Evolutionary conservation across 2,113 vertebrate genomes (phyloP), one percentile per base, ranked within the genome.

Genomic region (Gymnarchus niloticus): DNA sequence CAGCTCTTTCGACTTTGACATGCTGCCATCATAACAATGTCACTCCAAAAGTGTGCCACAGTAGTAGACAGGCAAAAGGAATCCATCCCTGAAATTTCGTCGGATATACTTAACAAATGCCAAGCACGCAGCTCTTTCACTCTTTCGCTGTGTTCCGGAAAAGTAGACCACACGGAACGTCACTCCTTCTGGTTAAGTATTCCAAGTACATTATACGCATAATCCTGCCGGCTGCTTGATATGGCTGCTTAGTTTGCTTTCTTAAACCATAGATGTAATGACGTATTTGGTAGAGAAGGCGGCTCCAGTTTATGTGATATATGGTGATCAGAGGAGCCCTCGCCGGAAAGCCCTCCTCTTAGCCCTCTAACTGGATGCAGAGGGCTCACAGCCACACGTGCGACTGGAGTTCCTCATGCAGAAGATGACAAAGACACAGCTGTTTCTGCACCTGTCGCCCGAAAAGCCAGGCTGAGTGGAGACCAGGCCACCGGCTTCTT

Each of bases 391-490:
- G 33, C 19, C 2, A 56, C 7, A 51, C 2, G 33, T 7, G 51
- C n/a, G 51, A 41, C 17, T 17, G 1, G 76, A 54, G 33, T 37
- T 59, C 17, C 82, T n/a, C 37, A 54, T 33, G 37, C 21, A 44
- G 52, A 12, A 44, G 56, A 56, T 83, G 37, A 83, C 82, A 83
- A 83, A 83, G 82, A 33, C 37, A 19, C 10, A 37, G 54, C 82
- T 83, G 82, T 83, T 83, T 83, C 59, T 37, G 56, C 56, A 83
- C 82, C 82, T 83, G 82, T 33, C 37, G 56, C 54, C 82, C 54
- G 23, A 33, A 83, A 73, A 41, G n/a, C n/a, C n/a, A 33, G 73
- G n/a, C 28, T n/a, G 6, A 33, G 3, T 3, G 9, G 37, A 10
- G 37, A 9, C 37, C 0, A 77, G 82, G 56, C 52, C 33, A 23